A percentile compares a stretch with the other conserved stretches of the same genome.
Evolutionary conservation across 2,113 vertebrate species (phyloP).

Genomic region (Ochotona curzoniae): DNA sequence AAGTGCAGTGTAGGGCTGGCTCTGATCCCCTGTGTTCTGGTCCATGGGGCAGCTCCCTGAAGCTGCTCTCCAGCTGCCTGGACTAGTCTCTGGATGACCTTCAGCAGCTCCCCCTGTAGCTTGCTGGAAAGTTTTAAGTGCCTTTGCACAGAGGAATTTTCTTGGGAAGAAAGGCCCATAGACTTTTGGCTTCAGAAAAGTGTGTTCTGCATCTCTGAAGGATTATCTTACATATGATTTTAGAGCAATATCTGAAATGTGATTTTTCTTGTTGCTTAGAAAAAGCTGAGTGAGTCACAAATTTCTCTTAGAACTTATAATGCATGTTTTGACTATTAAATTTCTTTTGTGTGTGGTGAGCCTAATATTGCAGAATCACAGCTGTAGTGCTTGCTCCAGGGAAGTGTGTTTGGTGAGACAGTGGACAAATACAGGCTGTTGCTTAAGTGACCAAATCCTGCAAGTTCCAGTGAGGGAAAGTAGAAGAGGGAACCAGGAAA

Average conservation of each 20-base stretch:
- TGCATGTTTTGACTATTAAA: not conserved
- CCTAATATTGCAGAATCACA: not conserved
- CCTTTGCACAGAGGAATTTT: not conserved
- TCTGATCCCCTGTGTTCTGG: not conserved
- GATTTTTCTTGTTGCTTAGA: slow-evolving; percentile 7
- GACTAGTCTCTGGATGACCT: not conserved
- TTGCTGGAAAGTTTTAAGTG: not conserved
- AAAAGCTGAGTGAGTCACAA: not conserved
- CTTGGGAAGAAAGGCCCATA: not conserved
- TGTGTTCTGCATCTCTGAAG: not conserved
- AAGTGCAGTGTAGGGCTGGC: not conserved
- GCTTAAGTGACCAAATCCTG: not conserved
- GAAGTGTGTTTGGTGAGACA: not conserved
- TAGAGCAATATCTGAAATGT: not conserved
- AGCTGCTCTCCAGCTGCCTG: not conserved
- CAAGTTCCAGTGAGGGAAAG: not conserved
- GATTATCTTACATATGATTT: not conserved
- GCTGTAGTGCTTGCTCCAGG: not conserved
- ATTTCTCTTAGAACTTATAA: slow-evolving; percentile 29
- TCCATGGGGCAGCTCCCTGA: not conserved
- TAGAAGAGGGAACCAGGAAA: slow-evolving; percentile 2
- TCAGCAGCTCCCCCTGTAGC: not conserved
- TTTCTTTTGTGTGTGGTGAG: not conserved
- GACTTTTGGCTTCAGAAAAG: not conserved
- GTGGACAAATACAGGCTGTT: not conserved